Conservation (phyloP, 1,140 invertebrate genomes). For the Apis florea region DNA sequence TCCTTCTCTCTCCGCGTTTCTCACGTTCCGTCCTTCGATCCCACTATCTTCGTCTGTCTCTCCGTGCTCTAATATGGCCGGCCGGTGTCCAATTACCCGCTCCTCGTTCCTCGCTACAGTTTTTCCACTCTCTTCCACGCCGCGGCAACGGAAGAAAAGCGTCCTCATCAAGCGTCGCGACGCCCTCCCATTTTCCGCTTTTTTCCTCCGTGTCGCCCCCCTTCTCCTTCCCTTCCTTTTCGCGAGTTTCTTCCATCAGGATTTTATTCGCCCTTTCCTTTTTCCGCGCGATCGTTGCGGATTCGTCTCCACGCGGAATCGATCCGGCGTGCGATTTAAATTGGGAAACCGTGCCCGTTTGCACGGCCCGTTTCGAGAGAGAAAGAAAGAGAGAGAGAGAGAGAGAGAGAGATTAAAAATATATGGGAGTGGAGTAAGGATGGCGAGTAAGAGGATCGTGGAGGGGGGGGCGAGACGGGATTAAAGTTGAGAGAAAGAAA, state of each 20-base stretch:
- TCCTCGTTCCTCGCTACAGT: slow-evolving; percentile 57
- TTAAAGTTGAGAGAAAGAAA: neutral
- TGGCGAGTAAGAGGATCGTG: neutral
- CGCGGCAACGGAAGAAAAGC: slow-evolving; percentile 36
- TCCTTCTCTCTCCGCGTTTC: slow-evolving; percentile 34
- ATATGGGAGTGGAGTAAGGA: neutral
- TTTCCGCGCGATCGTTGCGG: neutral
- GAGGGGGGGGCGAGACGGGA: neutral
- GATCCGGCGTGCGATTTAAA: slow-evolving; percentile 45
- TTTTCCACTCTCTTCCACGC: slow-evolving; percentile 43
- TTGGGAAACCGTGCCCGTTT: slow-evolving; percentile 41
- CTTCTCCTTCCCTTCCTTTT: neutral
- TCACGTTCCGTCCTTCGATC: slow-evolving; percentile 32
- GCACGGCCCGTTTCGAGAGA: neutral
- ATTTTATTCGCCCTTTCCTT: neutral
- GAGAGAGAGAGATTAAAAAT: slow-evolving; percentile 42
- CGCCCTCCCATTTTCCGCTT: slow-evolving; percentile 34
- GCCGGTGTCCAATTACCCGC: slow-evolving; percentile 78
- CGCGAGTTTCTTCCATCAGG: too few relatives aligned
- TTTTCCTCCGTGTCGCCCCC: slow-evolving; percentile 19
- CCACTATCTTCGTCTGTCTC: slow-evolving; percentile 58
- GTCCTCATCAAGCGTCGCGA: slow-evolving; percentile 48
- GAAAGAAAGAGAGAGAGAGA: neutral
- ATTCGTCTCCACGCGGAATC: slow-evolving; percentile 23
- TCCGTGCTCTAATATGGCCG: slow-evolving; percentile 78